Conservation (phyloP, 2,888 invertebrate genomes). For the Aspidiotus rigidus region DNA sequence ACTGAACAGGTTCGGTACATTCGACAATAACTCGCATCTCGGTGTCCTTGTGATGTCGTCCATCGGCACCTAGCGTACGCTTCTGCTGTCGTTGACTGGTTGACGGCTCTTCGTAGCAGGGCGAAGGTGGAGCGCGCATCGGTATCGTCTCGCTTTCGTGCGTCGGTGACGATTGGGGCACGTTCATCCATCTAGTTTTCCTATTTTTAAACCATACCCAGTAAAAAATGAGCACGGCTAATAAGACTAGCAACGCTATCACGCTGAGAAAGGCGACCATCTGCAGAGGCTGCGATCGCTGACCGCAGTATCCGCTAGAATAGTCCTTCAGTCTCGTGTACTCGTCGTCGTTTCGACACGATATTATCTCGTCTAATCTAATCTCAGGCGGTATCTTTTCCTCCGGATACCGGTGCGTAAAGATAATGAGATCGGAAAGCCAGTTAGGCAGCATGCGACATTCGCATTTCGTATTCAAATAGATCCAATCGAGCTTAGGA, state of each 20-base stretch:
- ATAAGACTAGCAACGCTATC: constrained; percentile 24
- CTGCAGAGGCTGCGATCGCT: constrained; percentile 8
- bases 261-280: constrained; percentile 29
- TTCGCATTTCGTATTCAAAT: constrained; percentile 52
- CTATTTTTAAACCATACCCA: constrained; percentile 34
- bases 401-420: constrained; percentile 12
- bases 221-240: constrained; percentile 17
- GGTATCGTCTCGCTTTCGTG: constrained; percentile 23
- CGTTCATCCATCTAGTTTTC: constrained; percentile 37
- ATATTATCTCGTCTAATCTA: constrained; percentile 19
- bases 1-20: constrained; percentile 46
- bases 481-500: constrained; percentile 51
- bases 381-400: constrained; percentile 13
- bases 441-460: constrained; percentile 43
- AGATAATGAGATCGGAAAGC: constrained; percentile 30
- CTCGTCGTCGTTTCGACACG: constrained; percentile 14
- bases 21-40: constrained; percentile 79
- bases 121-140: constrained; percentile 10
- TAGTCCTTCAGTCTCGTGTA: constrained; percentile 28
- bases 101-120: constrained; percentile 30
- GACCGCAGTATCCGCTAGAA: constrained; percentile 18
- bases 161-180: constrained; percentile 36
- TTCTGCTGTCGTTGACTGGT: constrained; percentile 11
- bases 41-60: constrained; percentile 72
- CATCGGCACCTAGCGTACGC: constrained; percentile 58